A percentile compares a stretch with the other conserved stretches of the same genome.
phyloP scores from a whole-genome alignment of 2,888 invertebrate species.

The Halictus ligatus region DNA sequence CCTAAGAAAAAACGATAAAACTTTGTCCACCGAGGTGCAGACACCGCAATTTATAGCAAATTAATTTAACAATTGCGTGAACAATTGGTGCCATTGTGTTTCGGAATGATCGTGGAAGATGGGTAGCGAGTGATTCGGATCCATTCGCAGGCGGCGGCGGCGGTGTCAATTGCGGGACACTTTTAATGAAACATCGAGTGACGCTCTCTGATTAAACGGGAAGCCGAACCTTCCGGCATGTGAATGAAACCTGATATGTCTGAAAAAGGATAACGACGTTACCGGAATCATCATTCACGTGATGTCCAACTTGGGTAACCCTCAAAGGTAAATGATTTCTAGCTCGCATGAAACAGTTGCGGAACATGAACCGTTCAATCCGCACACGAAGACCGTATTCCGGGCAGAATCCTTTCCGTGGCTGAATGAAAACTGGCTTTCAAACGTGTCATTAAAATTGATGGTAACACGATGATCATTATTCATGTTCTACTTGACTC shows the following conservation, averaged over 20 bases:
- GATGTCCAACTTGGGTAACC: conserved; percentile 11
- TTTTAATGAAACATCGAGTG: conserved; percentile 6
- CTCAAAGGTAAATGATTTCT: conserved; percentile 13
- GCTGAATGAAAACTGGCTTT: conserved; percentile 15
- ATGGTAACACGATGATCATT: conserved; percentile 12
- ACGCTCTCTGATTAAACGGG: conserved; percentile 3
- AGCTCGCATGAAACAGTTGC: conserved; percentile 10
- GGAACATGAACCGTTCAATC: conserved; percentile 9
- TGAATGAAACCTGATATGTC: conserved; percentile 9
- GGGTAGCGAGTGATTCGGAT: not conserved
- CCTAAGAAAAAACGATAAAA: not conserved
- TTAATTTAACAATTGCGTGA: not conserved
- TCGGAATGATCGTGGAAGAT: not conserved
- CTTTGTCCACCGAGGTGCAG: not conserved
- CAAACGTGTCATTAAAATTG: conserved; percentile 16
- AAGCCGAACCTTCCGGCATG: conserved; percentile 2
- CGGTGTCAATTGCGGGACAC: conserved; percentile 1
- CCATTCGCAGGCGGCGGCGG: not conserved
- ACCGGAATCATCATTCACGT: conserved; percentile 10
- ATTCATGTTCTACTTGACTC: conserved; percentile 15
- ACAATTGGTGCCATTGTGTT: not conserved
- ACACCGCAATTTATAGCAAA: not conserved
- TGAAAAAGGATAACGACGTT: conserved; percentile 17
- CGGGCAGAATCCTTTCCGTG: conserved; percentile 11
- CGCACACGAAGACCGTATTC: not conserved